Percentiles rank a stretch among this genome's conserved stretches.
Conservation (phyloP, 2,797 vertebrate genomes). For the Clarias pachynema region DNA sequence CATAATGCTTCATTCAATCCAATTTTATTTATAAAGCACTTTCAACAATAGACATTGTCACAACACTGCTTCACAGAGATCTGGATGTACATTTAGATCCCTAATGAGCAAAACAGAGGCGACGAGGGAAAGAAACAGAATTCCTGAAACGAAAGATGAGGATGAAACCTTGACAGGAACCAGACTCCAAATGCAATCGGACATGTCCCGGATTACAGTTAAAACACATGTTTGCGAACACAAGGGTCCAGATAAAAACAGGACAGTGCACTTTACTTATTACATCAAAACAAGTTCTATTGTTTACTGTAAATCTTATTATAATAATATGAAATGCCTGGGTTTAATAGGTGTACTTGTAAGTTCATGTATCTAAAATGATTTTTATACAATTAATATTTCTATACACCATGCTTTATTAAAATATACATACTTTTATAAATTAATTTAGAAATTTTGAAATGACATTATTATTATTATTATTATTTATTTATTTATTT, state of each 20-base stretch:
- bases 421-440: too few relatives aligned
- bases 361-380: too few relatives aligned
- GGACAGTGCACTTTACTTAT: not conserved
- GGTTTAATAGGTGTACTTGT: too few relatives aligned
- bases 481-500: too few relatives aligned
- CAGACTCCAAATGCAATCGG: not conserved
- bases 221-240: not conserved
- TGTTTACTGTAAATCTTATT: not conserved
- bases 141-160: not conserved
- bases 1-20: not conserved
- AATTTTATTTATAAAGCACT: constrained; percentile 13
- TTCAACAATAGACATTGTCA: constrained; percentile 22
- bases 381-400: too few relatives aligned
- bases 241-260: not conserved
- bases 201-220: not conserved
- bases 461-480: too few relatives aligned
- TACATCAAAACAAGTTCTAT: not conserved
- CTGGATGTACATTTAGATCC: constrained; percentile 1
- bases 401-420: too few relatives aligned
- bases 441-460: too few relatives aligned
- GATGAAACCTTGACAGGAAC: not conserved
- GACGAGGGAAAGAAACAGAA: not conserved
- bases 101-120: constrained; percentile 6
- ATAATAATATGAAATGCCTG: too few relatives aligned
- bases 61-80: not conserved